Percentiles rank a stretch among this genome's conserved stretches.
phyloP scores from a whole-genome alignment of 53 echinoderm and acorn worm species.

The Patiria pectinifera region DNA sequence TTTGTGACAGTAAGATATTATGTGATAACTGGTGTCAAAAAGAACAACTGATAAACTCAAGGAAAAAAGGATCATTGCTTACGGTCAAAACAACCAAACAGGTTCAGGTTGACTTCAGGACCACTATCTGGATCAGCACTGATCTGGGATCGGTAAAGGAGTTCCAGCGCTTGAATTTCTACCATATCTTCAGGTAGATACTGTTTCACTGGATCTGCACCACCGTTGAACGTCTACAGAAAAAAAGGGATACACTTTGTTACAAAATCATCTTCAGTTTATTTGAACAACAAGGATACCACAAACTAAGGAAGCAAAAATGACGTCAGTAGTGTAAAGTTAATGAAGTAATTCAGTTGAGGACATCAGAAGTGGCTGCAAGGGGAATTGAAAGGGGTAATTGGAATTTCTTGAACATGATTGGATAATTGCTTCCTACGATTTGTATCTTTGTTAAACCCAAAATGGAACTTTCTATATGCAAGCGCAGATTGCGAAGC shows the following conservation, averaged over 20 bases:
- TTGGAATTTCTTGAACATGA: no score
- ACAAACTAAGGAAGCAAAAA: no score
- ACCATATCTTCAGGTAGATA: constrained; percentile 32
- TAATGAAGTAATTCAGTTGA: no score
- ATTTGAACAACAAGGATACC: no score
- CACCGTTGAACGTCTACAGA: constrained; percentile 21
- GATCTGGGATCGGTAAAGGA: constrained; percentile 6
- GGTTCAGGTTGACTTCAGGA: constrained; percentile 16
- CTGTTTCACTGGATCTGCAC: neutral
- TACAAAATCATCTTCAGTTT: no score
- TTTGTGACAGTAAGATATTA: neutral
- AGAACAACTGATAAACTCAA: neutral
- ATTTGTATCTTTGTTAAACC: no score
- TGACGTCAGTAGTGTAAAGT: no score
- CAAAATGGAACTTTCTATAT: no score
- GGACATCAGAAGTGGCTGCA: neutral
- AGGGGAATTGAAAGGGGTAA: no score
- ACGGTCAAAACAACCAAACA: constrained; percentile 59
- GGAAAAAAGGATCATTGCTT: neutral
- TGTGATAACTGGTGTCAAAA: neutral
- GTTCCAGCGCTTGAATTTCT: constrained; percentile 32
- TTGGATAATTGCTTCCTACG: no score
- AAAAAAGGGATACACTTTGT: neutral
- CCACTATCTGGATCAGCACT: neutral
- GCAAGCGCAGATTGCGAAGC: no score